Conservation (phyloP, 2,888 invertebrate species). For the Automeris io region DNA sequence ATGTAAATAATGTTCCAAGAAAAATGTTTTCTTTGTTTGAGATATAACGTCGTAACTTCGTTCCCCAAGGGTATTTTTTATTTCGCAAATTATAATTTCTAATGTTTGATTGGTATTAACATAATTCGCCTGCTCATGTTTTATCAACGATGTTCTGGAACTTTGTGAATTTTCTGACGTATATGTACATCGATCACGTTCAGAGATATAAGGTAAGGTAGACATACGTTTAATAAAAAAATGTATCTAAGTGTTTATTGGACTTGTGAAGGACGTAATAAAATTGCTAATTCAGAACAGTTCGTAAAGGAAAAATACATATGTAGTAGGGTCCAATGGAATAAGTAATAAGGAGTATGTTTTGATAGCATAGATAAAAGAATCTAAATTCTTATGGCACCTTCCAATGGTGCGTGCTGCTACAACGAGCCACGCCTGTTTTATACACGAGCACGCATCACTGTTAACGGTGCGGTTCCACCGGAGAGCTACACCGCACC, state of each 20-base stretch:
- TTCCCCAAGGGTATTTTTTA: slow-evolving; percentile 23
- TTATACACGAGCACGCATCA: too few relatives aligned
- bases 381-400: too few relatives aligned
- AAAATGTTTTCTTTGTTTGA: too few relatives aligned
- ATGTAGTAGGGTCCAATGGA: neutral
- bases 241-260: neutral
- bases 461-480: too few relatives aligned
- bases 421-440: too few relatives aligned
- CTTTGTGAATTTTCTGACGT: slow-evolving; percentile 4
- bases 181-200: slow-evolving; percentile 5
- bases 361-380: too few relatives aligned
- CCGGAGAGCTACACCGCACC: too few relatives aligned
- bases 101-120: slow-evolving; percentile 27
- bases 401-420: too few relatives aligned
- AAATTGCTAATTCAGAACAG: slow-evolving; percentile 1
- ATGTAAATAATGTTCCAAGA: too few relatives aligned
- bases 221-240: slow-evolving; percentile 2
- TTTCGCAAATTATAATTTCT: slow-evolving; percentile 29
- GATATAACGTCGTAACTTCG: slow-evolving; percentile 9
- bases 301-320: neutral
- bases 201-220: neutral
- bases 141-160: slow-evolving; percentile 18
- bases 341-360: too few relatives aligned
- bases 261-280: neutral
- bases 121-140: slow-evolving; percentile 29